phyloP scores from a whole-genome alignment of 2,797 vertebrate genomes.

The Myotis findleyi region DNA sequence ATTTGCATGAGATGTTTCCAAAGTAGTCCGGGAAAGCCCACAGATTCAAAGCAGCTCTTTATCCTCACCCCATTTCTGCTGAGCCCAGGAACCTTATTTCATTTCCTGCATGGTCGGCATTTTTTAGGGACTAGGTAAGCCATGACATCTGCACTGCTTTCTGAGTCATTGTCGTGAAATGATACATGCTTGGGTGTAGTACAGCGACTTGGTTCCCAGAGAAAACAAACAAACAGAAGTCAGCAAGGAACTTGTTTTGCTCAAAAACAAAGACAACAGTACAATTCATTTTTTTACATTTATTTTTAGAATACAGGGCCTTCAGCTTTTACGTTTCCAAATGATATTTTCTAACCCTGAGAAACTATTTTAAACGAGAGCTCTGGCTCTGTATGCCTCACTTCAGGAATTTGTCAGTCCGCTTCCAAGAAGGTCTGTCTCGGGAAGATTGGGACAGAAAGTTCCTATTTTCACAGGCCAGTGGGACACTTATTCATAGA shows the following conservation, averaged over 20 bases:
- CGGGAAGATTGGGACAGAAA: background rate
- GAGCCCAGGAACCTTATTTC: constrained; percentile 84
- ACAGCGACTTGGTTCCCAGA: constrained; percentile 78
- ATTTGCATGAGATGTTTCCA: constrained; percentile 86
- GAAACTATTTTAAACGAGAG: constrained; percentile 58
- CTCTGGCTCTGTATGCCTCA: constrained; percentile 32
- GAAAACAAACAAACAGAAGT: constrained; percentile 80
- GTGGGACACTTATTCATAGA: background rate
- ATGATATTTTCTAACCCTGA: constrained; percentile 53
- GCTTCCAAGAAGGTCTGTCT: background rate
- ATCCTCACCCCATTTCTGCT: constrained; percentile 86
- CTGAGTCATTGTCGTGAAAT: constrained; percentile 86
- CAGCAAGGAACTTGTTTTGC: constrained; percentile 57
- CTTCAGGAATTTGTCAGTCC: background rate
- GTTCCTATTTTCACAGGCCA: background rate
- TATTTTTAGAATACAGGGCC: constrained; percentile 45
- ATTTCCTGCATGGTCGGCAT: constrained; percentile 89
- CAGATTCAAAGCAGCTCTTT: constrained; percentile 86
- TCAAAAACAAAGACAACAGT: constrained; percentile 61
- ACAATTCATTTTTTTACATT: background rate
- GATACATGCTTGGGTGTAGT: constrained; percentile 76
- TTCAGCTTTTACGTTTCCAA: constrained; percentile 56
- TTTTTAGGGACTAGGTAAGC: constrained; percentile 85
- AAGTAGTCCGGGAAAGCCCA: constrained; percentile 82
- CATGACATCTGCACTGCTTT: constrained; percentile 84